phyloP scores from a whole-genome alignment of 2,888 invertebrate species.

The Drosophila infuscata region DNA sequence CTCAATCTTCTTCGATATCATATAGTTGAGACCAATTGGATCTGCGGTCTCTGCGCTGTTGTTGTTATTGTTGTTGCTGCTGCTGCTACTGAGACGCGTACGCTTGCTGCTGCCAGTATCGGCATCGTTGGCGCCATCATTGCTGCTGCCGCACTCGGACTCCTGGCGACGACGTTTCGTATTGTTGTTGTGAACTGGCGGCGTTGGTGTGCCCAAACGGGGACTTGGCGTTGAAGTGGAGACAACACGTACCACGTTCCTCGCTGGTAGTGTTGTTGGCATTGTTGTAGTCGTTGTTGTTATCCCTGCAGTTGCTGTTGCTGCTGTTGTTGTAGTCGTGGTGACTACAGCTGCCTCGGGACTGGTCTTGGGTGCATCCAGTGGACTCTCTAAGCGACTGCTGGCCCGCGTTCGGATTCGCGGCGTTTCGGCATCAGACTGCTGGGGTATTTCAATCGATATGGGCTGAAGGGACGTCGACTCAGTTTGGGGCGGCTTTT shows the following conservation, averaged over 20 bases:
- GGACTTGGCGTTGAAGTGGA: slow-evolving; percentile 73
- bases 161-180: slow-evolving; percentile 91
- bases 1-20: slow-evolving; percentile 82
- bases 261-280: slow-evolving; percentile 54
- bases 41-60: slow-evolving; percentile 29
- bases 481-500: slow-evolving; percentile 39
- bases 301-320: slow-evolving; percentile 23
- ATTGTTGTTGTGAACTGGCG: slow-evolving; percentile 40
- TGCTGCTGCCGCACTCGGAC: slow-evolving; percentile 87
- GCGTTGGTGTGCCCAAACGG: slow-evolving; percentile 62
- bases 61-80: slow-evolving; percentile 49
- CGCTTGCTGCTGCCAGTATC: slow-evolving; percentile 69
- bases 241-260: slow-evolving; percentile 50
- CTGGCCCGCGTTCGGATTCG: slow-evolving; percentile 89
- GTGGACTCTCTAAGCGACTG: slow-evolving; percentile 89
- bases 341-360: slow-evolving; percentile 59
- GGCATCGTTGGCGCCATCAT: slow-evolving; percentile 48
- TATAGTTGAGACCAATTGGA: slow-evolving; percentile 30
- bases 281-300: slow-evolving; percentile 50
- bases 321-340: slow-evolving; percentile 12
- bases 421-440: slow-evolving; percentile 85
- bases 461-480: slow-evolving; percentile 87
- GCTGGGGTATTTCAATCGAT: slow-evolving; percentile 92
- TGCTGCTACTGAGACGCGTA: slow-evolving; percentile 82
- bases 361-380: slow-evolving; percentile 84